These are phyloP conservation scores for Dolichoris vasculosae DNA, from an alignment of 1,140 invertebrate species.

Conservation along the genomic window DNA sequence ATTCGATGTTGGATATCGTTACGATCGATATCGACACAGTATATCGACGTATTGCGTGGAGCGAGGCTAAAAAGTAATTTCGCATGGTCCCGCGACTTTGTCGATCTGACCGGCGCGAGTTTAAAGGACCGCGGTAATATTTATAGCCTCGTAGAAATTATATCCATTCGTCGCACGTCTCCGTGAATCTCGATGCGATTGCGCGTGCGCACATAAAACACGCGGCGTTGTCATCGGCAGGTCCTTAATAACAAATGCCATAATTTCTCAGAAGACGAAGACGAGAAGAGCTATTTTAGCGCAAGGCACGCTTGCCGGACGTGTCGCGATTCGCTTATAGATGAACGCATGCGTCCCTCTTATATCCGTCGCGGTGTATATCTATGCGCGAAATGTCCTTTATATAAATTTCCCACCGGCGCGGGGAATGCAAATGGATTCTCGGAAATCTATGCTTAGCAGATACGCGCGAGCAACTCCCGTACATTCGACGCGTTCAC, in stretches of 20 bases:
- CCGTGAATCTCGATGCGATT: background rate
- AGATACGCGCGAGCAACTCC: background rate
- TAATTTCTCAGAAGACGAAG: conserved; percentile 61
- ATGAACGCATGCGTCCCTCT: background rate
- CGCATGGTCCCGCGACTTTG: too few species aligned
- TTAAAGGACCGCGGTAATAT: background rate
- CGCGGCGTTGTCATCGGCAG: conserved; percentile 26
- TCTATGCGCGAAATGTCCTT: background rate
- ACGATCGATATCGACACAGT: background rate
- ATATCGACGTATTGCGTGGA: background rate
- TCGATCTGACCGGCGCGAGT: too few species aligned
- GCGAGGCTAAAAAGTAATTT: too few species aligned
- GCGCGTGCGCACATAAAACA: background rate
- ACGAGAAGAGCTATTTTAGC: conserved; percentile 68
- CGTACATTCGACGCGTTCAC: background rate
- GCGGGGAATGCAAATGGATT: conserved; percentile 30
- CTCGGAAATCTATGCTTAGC: background rate
- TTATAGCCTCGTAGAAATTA: background rate
- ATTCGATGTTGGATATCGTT: too few species aligned
- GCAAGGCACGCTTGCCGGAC: conserved; percentile 62
- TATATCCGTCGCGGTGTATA: background rate
- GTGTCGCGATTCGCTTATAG: conserved; percentile 68
- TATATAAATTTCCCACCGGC: conserved; percentile 35
- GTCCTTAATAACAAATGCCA: conserved; percentile 59
- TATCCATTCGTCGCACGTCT: background rate